phyloP scores from a whole-genome alignment of 2,888 invertebrate genomes.

The Rhorus exstirpatorius region DNA sequence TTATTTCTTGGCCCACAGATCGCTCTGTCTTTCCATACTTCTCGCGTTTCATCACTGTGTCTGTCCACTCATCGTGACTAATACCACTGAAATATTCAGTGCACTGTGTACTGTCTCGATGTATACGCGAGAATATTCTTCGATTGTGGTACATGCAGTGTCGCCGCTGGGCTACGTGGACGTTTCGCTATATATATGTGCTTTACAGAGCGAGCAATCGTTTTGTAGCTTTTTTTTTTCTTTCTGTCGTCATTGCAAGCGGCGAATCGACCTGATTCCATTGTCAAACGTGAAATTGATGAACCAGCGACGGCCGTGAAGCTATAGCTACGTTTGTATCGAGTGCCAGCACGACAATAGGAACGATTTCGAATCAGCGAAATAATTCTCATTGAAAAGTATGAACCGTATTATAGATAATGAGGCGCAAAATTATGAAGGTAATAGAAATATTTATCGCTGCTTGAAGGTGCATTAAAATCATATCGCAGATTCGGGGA shows the following conservation, averaged over 20 bases:
- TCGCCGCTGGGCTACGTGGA: constrained; percentile 15
- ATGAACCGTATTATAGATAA: constrained; percentile 7
- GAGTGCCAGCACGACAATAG: constrained; percentile 24
- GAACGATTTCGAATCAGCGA: constrained; percentile 61
- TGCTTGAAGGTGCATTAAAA: background rate
- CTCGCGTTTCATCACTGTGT: constrained; percentile 40
- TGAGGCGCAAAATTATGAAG: background rate
- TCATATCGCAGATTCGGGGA: background rate
- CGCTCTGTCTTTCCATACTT: constrained; percentile 17
- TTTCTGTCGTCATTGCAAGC: constrained; percentile 39
- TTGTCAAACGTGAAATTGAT: constrained; percentile 66
- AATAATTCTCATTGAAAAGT: constrained; percentile 39
- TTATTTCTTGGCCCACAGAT: constrained; percentile 23
- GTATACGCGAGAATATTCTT: background rate
- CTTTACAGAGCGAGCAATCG: constrained; percentile 53
- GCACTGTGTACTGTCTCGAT: constrained; percentile 9
- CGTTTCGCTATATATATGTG: constrained; percentile 34
- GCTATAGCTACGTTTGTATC: constrained; percentile 13
- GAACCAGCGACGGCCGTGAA: constrained; percentile 49
- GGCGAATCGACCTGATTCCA: constrained; percentile 64
- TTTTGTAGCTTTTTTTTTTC: constrained; percentile 53
- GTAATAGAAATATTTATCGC: background rate
- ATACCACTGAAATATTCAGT: constrained; percentile 52
- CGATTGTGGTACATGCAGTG: background rate
- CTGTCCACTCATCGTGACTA: constrained; percentile 52